Evolutionary conservation across 2,113 vertebrate species (phyloP), one percentile per base, ranked within the genome.

Genomic region (Arothron firmamentum): DNA sequence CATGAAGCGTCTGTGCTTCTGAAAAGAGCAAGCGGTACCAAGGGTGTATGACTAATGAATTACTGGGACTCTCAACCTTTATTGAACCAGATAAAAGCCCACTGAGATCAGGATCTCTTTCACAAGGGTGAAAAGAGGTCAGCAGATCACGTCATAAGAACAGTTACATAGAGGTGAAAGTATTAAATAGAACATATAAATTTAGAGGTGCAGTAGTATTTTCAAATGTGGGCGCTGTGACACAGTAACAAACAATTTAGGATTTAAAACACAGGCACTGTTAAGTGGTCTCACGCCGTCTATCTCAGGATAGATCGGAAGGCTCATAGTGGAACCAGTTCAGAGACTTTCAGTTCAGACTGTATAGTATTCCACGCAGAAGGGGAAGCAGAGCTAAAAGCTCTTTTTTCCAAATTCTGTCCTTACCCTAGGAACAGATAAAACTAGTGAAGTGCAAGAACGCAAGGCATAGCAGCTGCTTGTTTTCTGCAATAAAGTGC

Each of bases 381-480:
- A n/a, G n/a, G n/a, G n/a, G n/a, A n/a, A 16, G 45, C 45, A 46
- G 12, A 51, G 49, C 12, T 51, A n/a, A 51, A 51, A 23, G 13
- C 49, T 51, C 19, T n/a, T 20, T 51, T 51, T 51, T 21, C 19
- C 18, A 25, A 21, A 51, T 20, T 21, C 5, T 11, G 18, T 51
- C 20, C 49, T 21, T 14, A 51, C 19, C 28, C 52, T 1, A 54
- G 28, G 52, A 54, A 54, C 52, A 34, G 25, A 54, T 54, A 54
- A 34, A 34, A 34, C 28, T n/a, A 54, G 52, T 56, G 18, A 19
- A 25, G 31, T 56, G 10, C 38, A 42, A 56, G 34, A 56, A 56
- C n/a, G 18, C 34, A 56, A 56, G 54, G 54, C 34, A 56, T 42
- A 56, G 34, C 54, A 56, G 8, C 54, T 56, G 38, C 17, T 25